Base-by-base conservation (phyloP, 1,140 invertebrate species). In the Babylonia areolata region DNA sequence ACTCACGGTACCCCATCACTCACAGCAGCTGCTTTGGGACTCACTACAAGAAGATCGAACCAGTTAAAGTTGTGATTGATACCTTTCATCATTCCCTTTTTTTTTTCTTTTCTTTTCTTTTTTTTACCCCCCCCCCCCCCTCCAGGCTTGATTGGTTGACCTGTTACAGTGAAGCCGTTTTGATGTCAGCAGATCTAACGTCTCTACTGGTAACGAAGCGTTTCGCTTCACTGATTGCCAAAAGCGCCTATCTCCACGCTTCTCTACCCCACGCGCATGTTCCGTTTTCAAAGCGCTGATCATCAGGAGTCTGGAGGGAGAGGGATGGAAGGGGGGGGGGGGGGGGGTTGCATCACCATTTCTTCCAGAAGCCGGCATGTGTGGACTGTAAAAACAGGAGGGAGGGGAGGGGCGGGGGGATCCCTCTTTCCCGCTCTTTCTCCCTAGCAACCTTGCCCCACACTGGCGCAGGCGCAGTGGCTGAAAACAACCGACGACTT, bases 371-470 rank as follows among this genome's bases (percentile, higher is more conserved):
- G 46, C 46, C 46, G 46, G 46, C 46, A 51, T 51, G 46, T 51
- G 46, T 17, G 9, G 46, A 17, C 9, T 51, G 46, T 12, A 51
- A 3, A 51, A 51, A 46, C 5, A 51, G 17, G 17, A 51, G n/a
- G n/a, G n/a, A n/a, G n/a, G n/a, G n/a, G n/a, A n/a, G n/a, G n/a
- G n/a, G n/a, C n/a, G n/a, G n/a, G n/a, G n/a, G n/a, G 17, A 51
- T 51, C 46, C 46, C 46, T 51, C 23, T n/a, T 54, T 80, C 46
- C 75, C 46, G 40, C 80, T 64, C 80, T 81, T 54, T 58, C 80
- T 64, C 42, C 80, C 80, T 64, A 81, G 58, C 75, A 77, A 77
- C 75, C 75, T 28, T 77, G 35, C 20, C 75, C 35, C 40, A 17
- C 40, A 80, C n/a, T n/a, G 5, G 78, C 78, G 78, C 78, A 58